phyloP scores from a whole-genome alignment of 2,113 vertebrate species.

The Dolichallabes microphthalmus region DNA sequence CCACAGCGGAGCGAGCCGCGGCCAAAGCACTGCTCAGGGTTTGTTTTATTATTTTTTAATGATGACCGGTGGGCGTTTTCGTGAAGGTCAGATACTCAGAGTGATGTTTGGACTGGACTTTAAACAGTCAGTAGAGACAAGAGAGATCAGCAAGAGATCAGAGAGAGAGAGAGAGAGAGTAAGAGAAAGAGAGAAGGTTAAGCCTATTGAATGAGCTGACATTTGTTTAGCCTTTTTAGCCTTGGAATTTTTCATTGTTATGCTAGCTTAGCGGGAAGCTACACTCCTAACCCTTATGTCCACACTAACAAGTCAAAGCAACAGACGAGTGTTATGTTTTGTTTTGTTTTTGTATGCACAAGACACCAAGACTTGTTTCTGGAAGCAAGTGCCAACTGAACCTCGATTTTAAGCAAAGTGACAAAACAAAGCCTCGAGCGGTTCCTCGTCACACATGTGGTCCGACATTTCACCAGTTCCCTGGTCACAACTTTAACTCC shows the following conservation, averaged over 20 bases:
- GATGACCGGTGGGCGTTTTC: conserved; percentile 47
- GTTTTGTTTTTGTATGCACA: background rate
- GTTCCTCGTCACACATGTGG: background rate
- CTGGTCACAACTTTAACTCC: background rate
- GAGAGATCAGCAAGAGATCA: background rate
- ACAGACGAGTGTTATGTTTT: too few species aligned
- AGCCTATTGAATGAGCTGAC: background rate
- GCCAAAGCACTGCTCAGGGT: conserved; percentile 14
- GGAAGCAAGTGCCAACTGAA: background rate
- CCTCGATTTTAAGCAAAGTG: background rate
- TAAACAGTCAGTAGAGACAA: conserved; percentile 38
- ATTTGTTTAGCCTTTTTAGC: conserved; percentile 35
- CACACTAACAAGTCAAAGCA: background rate
- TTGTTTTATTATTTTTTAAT: conserved; percentile 43
- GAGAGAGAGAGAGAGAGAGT: background rate
- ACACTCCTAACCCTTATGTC: background rate
- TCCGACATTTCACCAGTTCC: background rate
- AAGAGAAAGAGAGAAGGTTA: background rate
- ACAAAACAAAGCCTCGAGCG: background rate
- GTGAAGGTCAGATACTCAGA: conserved; percentile 40
- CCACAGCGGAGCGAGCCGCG: conserved; percentile 25
- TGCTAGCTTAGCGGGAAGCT: background rate
- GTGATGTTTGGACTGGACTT: conserved; percentile 43
- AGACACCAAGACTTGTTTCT: background rate
- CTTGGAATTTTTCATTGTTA: conserved; percentile 8